Percentiles rank a stretch among this genome's conserved stretches.
phyloP scores from a whole-genome alignment of 1,140 invertebrate genomes.

The Colletes latitarsis region DNA sequence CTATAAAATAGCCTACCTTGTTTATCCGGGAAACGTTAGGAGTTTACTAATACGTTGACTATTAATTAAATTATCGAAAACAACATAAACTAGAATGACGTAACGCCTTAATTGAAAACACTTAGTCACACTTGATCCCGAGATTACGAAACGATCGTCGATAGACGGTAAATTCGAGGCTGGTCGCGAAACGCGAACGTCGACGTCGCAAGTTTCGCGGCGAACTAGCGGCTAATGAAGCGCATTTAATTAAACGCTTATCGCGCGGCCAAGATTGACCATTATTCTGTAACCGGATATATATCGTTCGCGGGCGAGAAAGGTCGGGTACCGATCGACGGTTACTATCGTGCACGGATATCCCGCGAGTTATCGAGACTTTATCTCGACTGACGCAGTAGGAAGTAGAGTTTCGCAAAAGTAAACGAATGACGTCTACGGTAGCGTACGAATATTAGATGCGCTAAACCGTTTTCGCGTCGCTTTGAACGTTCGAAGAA shows the following conservation, averaged over 20 bases:
- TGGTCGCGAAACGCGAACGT: not conserved
- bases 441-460: not conserved
- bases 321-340: slow-evolving; percentile 37
- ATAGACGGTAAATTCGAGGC: not conserved
- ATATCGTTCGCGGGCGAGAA: slow-evolving; percentile 18
- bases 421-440: not conserved
- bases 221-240: not conserved
- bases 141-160: too few relatives aligned
- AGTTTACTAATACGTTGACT: too few relatives aligned
- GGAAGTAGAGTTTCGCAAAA: slow-evolving; percentile 38
- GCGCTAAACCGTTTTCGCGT: slow-evolving; percentile 7
- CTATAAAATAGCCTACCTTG: too few relatives aligned
- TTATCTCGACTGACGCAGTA: slow-evolving; percentile 65
- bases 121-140: too few relatives aligned
- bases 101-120: too few relatives aligned
- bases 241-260: slow-evolving; percentile 29
- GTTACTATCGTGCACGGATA: slow-evolving; percentile 58
- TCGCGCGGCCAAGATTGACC: not conserved
- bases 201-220: not conserved
- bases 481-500: not conserved
- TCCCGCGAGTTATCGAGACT: slow-evolving; percentile 50
- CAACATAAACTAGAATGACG: not conserved
- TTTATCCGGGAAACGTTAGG: too few relatives aligned
- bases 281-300: not conserved
- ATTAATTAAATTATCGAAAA: not conserved